A percentile compares a stretch with the other conserved stretches of the same genome.
These are phyloP conservation scores for Odontothrips loti DNA, from an alignment of 2,888 invertebrate species.

Conservation along the genomic window DNA sequence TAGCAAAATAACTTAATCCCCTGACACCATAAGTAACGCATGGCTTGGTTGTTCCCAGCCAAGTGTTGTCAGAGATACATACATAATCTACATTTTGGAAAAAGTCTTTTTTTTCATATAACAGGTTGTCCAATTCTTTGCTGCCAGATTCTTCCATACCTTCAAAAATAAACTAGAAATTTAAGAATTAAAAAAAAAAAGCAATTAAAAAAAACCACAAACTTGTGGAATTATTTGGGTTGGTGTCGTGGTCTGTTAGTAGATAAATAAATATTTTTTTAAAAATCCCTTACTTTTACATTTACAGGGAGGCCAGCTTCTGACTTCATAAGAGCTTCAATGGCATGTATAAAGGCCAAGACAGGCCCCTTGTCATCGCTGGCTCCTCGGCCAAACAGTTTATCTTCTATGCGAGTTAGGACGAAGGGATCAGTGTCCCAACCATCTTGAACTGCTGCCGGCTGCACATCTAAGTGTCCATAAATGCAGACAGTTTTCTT, in stretches of 20 bases:
- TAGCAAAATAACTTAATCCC: constrained; percentile 85
- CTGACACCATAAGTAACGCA: constrained; percentile 95
- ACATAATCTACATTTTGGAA: constrained; percentile 84
- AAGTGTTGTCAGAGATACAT: constrained; percentile 99
- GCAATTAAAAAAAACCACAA: background rate
- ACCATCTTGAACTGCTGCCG: constrained; percentile 86
- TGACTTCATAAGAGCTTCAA: constrained; percentile 78
- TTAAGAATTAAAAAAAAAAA: constrained; percentile 42
- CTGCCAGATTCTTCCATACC: constrained; percentile 99
- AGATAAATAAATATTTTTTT: constrained; percentile 34
- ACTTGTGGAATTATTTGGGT: constrained; percentile 69
- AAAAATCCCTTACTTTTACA: constrained; percentile 58
- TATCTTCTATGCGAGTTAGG: constrained; percentile 79
- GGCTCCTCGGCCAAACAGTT: constrained; percentile 86
- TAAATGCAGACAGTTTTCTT: constrained; percentile 94
- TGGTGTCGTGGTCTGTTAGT: too few species aligned
- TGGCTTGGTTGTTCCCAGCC: constrained; percentile 95
- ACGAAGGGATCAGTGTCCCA: constrained; percentile 95
- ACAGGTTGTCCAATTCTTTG: constrained; percentile 85
- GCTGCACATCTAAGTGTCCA: constrained; percentile 98
- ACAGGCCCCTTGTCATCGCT: constrained; percentile 95
- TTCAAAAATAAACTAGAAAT: constrained; percentile 75
- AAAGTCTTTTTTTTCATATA: constrained; percentile 70
- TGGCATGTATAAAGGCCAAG: constrained; percentile 90
- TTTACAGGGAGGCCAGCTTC: constrained; percentile 61